Base-by-base conservation (phyloP, 1,140 invertebrate species). In the Pantala flavescens region DNA sequence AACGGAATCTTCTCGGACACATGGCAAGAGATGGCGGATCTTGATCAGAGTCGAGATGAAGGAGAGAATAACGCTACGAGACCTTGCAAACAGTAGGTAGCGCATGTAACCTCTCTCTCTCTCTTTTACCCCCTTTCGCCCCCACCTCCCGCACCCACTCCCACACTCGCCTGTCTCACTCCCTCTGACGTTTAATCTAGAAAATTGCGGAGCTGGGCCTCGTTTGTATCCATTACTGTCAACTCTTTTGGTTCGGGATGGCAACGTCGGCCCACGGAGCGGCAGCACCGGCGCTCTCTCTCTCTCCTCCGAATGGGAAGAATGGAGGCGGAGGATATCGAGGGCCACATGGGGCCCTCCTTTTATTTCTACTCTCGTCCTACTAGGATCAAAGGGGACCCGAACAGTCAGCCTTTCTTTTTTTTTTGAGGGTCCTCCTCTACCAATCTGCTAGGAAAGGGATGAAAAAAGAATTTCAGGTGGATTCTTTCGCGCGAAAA, bases 141-240 rank as follows among this genome's bases (percentile, higher is more conserved):
- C n/a, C 12, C 49, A 3, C 77, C 78, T 77, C 77, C 76, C 76
- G 74, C 77, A 77, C 79, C 78, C 79, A 76, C 78, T 77, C 79
- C 78, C 78, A 78, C 28, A 5, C 28, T 70, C 63, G 7, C 63
- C 49, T 63, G 5, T 16, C 23, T 36, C 28, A 3, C 23, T 42
- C 21, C 63, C 63, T 81, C 82, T 84, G 83, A 84, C 83, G 82
- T 84, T 84, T 84, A 84, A 84, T 84, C 82, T 84, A 83, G 83
- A 83, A 84, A 84, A 84, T 84, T 83, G 83, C 82, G 81, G 80
- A 80, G 79, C 49, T 81, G 81, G 80, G 81, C 81, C 80, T 82
- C 83, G 81, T 84, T 83, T 83, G 82, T 84, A 83, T 84, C 82
- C 82, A 84, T 84, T 84, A 84, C 81, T 84, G 83, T 84, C 83